These are phyloP conservation scores for Spodoptera littoralis DNA, from an alignment of 2,888 invertebrate species.

Conservation along the genomic window DNA sequence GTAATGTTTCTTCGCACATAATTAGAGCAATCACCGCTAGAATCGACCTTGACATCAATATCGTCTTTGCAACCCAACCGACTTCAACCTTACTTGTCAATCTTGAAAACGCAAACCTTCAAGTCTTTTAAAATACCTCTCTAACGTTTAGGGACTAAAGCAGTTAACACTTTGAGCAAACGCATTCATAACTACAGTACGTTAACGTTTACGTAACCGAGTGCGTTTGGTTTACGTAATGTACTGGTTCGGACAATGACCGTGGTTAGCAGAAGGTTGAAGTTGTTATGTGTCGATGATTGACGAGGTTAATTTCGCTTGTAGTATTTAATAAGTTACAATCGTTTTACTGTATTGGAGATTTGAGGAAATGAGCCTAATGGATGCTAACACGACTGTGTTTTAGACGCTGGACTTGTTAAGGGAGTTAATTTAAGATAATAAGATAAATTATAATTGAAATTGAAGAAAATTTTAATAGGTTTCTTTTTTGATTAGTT, in stretches of 20 bases:
- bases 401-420: too few species aligned
- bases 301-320: slow-evolving; percentile 25
- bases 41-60: slow-evolving; percentile 39
- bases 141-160: slow-evolving; percentile 16
- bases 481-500: too few species aligned
- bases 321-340: neutral
- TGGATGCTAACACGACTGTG: too few species aligned
- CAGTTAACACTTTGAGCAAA: slow-evolving; percentile 50
- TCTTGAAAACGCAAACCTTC: slow-evolving; percentile 26
- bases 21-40: slow-evolving; percentile 10
- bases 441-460: too few species aligned
- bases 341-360: too few species aligned
- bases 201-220: slow-evolving; percentile 47
- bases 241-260: slow-evolving; percentile 56
- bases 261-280: slow-evolving; percentile 53
- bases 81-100: slow-evolving; percentile 40
- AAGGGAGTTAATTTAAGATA: too few species aligned
- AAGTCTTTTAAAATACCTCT: slow-evolving; percentile 20
- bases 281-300: slow-evolving; percentile 23
- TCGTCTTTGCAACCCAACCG: slow-evolving; percentile 23
- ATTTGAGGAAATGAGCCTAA: too few species aligned
- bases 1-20: slow-evolving; percentile 5
- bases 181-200: slow-evolving; percentile 30
- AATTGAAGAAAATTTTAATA: too few species aligned
- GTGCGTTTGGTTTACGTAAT: slow-evolving; percentile 53